These are phyloP conservation scores for Eutolmus rufibarbis DNA, from an alignment of 2,888 invertebrate species.

Conservation along the genomic window DNA sequence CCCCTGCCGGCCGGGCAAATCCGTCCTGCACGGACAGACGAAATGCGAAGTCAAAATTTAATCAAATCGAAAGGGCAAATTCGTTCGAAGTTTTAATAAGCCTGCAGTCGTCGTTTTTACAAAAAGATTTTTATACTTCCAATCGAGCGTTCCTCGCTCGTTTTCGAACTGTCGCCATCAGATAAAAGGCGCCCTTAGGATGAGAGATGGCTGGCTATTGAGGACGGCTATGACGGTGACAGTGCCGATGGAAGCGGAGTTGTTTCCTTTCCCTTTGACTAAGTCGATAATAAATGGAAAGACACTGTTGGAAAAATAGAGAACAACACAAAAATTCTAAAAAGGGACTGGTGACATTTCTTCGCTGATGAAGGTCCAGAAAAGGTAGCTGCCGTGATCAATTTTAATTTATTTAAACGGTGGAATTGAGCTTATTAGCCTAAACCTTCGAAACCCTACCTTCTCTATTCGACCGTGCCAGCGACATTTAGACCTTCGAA, in stretches of 20 bases:
- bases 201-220: background rate
- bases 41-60: conserved; percentile 2
- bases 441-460: background rate
- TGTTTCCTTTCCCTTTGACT: conserved; percentile 11
- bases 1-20: background rate
- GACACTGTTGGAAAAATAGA: background rate
- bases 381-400: conserved; percentile 35
- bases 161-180: conserved; percentile 6
- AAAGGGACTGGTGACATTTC: conserved; percentile 37
- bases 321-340: conserved; percentile 14
- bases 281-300: conserved; percentile 38
- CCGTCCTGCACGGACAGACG: background rate
- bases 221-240: background rate
- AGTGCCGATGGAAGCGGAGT: background rate
- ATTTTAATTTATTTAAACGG: conserved; percentile 40
- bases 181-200: conserved; percentile 9
- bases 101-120: background rate
- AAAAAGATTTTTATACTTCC: background rate
- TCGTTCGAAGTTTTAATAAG: conserved; percentile 4
- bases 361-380: conserved; percentile 31
- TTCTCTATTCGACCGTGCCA: background rate
- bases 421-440: conserved; percentile 36
- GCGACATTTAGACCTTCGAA: background rate
- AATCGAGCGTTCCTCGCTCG: background rate
- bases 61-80: conserved; percentile 11